phyloP scores from a whole-genome alignment of 2,113 vertebrate genomes.

The Hymenochirus boettgeri region DNA sequence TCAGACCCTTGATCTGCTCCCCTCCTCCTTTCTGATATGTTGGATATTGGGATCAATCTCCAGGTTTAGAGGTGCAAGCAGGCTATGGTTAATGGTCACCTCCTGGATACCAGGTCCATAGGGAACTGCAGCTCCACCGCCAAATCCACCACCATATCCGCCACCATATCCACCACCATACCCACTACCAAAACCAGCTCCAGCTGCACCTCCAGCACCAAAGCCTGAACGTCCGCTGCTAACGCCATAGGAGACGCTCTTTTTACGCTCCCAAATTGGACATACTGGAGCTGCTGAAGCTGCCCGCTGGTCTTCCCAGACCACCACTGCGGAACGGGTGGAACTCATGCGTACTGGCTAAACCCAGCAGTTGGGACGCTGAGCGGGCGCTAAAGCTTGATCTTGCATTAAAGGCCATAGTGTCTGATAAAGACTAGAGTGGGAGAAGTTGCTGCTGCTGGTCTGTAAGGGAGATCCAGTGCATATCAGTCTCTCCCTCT shows the following conservation, averaged over 20 bases:
- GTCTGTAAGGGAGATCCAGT: slow-evolving; percentile 19
- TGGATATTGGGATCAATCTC: slow-evolving; percentile 75
- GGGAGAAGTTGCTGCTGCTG: slow-evolving; percentile 15
- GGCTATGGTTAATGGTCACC: slow-evolving; percentile 79
- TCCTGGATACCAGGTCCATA: slow-evolving; percentile 56
- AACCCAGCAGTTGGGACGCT: slow-evolving; percentile 33
- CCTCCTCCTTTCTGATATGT: slow-evolving; percentile 63
- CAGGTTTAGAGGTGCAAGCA: slow-evolving; percentile 80
- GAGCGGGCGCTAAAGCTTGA: slow-evolving; percentile 63
- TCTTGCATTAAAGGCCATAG: neutral
- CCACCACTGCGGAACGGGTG: slow-evolving; percentile 24
- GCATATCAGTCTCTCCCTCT: slow-evolving; percentile 11
- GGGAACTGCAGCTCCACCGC: neutral
- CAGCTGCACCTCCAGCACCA: neutral
- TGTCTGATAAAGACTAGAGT: slow-evolving; percentile 19
- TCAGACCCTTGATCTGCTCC: slow-evolving; percentile 73
- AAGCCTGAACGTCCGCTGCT: slow-evolving; percentile 11
- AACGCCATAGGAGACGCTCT: slow-evolving; percentile 10
- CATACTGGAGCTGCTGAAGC: slow-evolving; percentile 59
- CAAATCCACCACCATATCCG: slow-evolving; percentile 26
- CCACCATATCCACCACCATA: slow-evolving; percentile 24
- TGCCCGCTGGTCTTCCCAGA: slow-evolving; percentile 30
- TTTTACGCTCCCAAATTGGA: slow-evolving; percentile 46
- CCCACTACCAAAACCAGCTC: neutral
- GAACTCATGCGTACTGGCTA: slow-evolving; percentile 49